phyloP scores from a whole-genome alignment of 2,888 invertebrate species.

The Dexiosoma caninum region DNA sequence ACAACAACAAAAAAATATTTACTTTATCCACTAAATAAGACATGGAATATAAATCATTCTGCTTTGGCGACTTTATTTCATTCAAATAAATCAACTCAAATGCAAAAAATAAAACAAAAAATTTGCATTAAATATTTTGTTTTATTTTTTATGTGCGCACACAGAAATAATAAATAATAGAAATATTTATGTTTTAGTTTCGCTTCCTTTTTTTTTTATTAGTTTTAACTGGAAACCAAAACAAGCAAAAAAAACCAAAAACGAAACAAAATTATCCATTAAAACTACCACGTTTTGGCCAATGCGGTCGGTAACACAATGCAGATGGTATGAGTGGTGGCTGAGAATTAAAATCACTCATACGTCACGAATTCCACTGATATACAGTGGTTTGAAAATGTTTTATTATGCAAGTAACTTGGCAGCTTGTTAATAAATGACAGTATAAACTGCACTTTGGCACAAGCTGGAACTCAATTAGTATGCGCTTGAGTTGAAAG shows the following conservation, averaged over 20 bases:
- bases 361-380: constrained; percentile 9
- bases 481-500: no score
- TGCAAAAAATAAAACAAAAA: constrained; percentile 6
- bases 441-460: no score
- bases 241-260: constrained; percentile 3
- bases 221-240: background rate
- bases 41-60: constrained; percentile 6
- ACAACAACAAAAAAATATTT: constrained; percentile 17
- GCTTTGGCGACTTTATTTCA: constrained; percentile 7
- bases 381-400: background rate
- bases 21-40: constrained; percentile 9
- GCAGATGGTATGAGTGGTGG: constrained; percentile 36
- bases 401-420: background rate
- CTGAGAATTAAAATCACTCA: constrained; percentile 26
- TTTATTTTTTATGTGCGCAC: background rate
- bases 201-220: background rate
- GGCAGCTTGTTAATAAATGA: no score
- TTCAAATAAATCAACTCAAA: constrained; percentile 25
- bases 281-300: background rate
- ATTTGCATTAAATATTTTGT: constrained; percentile 1
- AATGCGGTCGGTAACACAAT: background rate
- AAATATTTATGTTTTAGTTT: background rate
- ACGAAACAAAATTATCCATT: background rate
- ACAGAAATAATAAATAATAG: constrained; percentile 12
- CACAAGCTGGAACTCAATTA: no score